Evolutionary conservation across 2,797 vertebrate genomes (phyloP), one percentile per base, ranked within the genome.

Genomic region (Hoplostethus atlanticus): DNA sequence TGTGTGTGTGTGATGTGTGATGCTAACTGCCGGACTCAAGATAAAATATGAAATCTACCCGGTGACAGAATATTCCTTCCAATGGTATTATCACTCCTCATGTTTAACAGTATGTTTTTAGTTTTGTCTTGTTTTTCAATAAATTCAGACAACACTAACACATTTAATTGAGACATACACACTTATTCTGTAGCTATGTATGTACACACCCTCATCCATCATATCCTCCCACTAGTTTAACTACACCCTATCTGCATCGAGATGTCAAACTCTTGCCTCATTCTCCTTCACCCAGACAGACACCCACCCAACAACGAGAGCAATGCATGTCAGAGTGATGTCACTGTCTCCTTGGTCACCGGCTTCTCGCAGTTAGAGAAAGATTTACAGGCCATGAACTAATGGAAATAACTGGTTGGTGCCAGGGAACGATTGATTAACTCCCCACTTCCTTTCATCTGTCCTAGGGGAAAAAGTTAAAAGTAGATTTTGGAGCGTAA

Each of bases 381-480:
- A 5, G 5, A 63, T 86, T 80, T 76, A 61, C 59, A 77, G 74
- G 47, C 70, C 9, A 55, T 83, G 71, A 76, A 78, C 70, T 72
- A 73, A 82, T 87, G 81, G 81, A 87, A 90, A 89, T 38, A 66
- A 71, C 17, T 60, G 64, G 70, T 64, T 58, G 54, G 76, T 42
- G 85, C 77, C 83, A 90, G 51, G 52, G 73, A 48, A 73, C 50
- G 71, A 71, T 78, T 85, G 68, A 87, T 85, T 69, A 81, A 85
- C 58, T 79, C 66, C 15, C 71, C 40, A 66, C n/a, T 52, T 56
- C 66, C 54, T 73, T 50, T 79, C 56, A 21, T 73, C 64, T 55
- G 1, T 59, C 75, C 40, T 2, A 15, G 17, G 52, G 57, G 74
- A 77, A 65, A 77, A 71, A 62, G 50, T 78, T 83, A 73, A 25